These are phyloP conservation scores for Tragulus kanchil DNA, from an alignment of 2,113 vertebrate genomes.

Conservation along the genomic window DNA sequence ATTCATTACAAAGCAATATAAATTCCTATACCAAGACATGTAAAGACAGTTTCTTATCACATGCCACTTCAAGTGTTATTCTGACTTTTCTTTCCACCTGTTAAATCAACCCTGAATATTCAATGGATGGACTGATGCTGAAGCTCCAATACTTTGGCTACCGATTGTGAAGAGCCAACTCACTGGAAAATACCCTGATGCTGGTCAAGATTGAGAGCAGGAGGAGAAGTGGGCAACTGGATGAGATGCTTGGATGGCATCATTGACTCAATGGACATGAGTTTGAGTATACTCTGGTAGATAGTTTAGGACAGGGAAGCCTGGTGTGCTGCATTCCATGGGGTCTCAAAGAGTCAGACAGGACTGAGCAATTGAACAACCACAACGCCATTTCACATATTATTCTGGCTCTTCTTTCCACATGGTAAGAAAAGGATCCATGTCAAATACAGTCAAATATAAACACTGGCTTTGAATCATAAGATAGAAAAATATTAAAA, in stretches of 20 bases:
- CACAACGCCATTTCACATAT: not conserved
- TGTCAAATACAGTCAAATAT: not conserved
- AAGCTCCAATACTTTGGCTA: not conserved
- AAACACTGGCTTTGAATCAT: not conserved
- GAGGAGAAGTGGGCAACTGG: not conserved
- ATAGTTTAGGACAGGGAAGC: not conserved
- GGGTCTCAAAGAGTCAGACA: not conserved
- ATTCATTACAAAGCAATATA: not conserved
- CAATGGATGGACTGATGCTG: not conserved
- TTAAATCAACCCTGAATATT: not conserved
- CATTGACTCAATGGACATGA: not conserved
- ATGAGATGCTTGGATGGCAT: not conserved
- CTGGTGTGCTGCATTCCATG: not conserved
- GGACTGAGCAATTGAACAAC: not conserved
- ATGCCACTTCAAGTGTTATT: not conserved
- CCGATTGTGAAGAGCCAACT: not conserved
- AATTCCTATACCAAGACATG: not conserved
- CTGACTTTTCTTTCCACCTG: not conserved
- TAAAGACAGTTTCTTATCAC: not conserved
- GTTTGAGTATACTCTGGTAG: not conserved
- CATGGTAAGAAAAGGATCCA: conserved; percentile 29
- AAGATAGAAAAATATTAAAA: conserved; percentile 26
- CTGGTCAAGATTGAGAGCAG: not conserved
- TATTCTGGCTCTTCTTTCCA: conserved; percentile 23
- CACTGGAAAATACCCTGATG: not conserved